These are phyloP conservation scores for Apocheima hispidaria DNA, from an alignment of 2,888 invertebrate species.

Conservation along the genomic window DNA sequence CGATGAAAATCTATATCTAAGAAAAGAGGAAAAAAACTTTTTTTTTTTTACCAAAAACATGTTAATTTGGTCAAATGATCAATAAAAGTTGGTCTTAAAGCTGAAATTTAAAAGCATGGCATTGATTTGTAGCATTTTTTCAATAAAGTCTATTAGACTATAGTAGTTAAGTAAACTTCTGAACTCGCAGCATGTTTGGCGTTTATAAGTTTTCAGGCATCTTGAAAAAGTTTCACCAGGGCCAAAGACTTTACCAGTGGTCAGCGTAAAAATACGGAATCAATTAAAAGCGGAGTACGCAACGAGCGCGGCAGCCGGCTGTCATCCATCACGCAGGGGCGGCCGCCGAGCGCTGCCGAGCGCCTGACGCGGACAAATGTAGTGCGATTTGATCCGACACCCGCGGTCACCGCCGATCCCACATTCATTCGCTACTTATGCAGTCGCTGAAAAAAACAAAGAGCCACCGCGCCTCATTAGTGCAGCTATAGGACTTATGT, in stretches of 20 bases:
- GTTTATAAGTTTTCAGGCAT: background rate
- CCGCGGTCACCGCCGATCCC: constrained; percentile 66
- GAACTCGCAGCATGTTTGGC: background rate
- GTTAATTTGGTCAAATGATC: too few relatives aligned
- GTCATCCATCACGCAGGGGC: constrained; percentile 75
- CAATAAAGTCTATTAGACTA: too few relatives aligned
- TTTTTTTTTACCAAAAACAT: too few relatives aligned
- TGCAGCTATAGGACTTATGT: constrained; percentile 77
- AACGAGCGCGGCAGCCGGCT: constrained; percentile 56
- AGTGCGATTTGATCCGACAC: constrained; percentile 82
- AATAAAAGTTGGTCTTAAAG: too few relatives aligned
- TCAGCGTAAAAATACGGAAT: constrained; percentile 76
- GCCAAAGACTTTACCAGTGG: constrained; percentile 43
- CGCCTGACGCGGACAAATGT: constrained; percentile 82
- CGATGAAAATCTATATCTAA: too few relatives aligned
- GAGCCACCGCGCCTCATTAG: constrained; percentile 75
- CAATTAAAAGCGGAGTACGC: constrained; percentile 77
- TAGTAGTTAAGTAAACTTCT: background rate
- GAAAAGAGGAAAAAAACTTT: too few relatives aligned
- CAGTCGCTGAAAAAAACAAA: constrained; percentile 78
- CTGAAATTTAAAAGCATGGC: too few relatives aligned
- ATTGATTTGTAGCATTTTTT: too few relatives aligned
- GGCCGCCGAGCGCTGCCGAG: constrained; percentile 59
- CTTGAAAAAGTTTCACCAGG: background rate
- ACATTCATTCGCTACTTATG: constrained; percentile 80